Evolutionary conservation across 2,113 vertebrate genomes (phyloP).

Genomic region (Sprattus sprattus): DNA sequence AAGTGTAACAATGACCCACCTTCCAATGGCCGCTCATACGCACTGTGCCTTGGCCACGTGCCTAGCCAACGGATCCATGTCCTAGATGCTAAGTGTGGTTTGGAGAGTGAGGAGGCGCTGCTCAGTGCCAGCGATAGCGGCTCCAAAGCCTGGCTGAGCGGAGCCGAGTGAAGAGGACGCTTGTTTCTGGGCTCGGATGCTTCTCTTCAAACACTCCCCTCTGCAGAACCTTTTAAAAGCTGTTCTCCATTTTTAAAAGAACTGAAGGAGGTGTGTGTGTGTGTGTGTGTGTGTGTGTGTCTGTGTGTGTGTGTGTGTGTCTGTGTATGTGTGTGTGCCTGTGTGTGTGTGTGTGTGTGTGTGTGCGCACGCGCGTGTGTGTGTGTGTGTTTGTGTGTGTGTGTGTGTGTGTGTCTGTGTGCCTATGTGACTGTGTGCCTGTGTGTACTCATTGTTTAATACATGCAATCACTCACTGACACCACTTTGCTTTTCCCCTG

Average conservation of each 20-base stretch:
- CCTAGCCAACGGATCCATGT: slow-evolving; percentile 16
- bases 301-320: background rate
- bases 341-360: background rate
- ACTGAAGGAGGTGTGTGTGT: background rate
- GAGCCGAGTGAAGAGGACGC: background rate
- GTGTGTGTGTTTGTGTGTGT: background rate
- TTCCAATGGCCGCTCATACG: slow-evolving; percentile 41
- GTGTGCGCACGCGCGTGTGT: background rate
- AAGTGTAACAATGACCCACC: slow-evolving; percentile 56
- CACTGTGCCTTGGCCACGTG: slow-evolving; percentile 39
- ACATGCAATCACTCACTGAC: background rate
- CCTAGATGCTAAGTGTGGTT: slow-evolving; percentile 19
- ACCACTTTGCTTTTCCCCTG: background rate
- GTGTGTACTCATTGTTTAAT: background rate
- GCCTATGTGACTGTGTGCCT: background rate
- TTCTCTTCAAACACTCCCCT: background rate
- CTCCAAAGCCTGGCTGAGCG: background rate
- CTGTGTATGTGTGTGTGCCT: background rate
- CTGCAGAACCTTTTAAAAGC: background rate
- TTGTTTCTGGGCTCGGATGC: background rate
- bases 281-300: background rate
- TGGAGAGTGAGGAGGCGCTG: background rate
- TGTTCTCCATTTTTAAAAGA: background rate
- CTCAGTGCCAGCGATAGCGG: background rate
- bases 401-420: background rate